Conservation (phyloP, 2,113 vertebrate species). For the Ciconia stormi region DNA sequence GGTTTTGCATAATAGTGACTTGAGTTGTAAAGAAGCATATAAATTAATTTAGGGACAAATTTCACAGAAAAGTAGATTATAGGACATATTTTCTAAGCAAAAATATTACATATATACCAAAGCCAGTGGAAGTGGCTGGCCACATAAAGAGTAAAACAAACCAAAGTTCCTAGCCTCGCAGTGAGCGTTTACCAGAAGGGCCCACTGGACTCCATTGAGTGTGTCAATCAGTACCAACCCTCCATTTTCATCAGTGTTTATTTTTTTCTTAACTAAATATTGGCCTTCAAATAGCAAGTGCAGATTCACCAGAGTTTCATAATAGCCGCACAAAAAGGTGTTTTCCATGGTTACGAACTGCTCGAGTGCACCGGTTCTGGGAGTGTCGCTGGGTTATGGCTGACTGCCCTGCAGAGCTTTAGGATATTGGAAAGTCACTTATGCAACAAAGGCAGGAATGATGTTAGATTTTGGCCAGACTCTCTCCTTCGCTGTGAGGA, state of each 20-base stretch:
- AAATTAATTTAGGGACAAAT: slow-evolving; percentile 53
- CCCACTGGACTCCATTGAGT: neutral
- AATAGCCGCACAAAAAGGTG: slow-evolving; percentile 11
- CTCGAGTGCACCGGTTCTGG: slow-evolving; percentile 23
- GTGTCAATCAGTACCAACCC: slow-evolving; percentile 6
- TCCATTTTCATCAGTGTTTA: neutral
- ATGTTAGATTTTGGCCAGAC: slow-evolving; percentile 53
- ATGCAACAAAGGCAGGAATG: slow-evolving; percentile 43
- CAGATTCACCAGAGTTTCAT: slow-evolving; percentile 48
- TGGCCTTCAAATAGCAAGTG: slow-evolving; percentile 1
- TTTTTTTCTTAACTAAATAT: slow-evolving; percentile 56
- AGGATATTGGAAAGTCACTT: slow-evolving; percentile 52
- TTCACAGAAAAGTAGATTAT: slow-evolving; percentile 32
- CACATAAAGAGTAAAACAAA: neutral
- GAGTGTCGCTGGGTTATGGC: slow-evolving; percentile 31
- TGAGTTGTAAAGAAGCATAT: slow-evolving; percentile 41
- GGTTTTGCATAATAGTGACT: neutral
- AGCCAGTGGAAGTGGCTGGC: neutral
- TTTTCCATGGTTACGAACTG: slow-evolving; percentile 50
- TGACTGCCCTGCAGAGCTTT: slow-evolving; percentile 11
- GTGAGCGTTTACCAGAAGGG: neutral
- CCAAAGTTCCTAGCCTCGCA: neutral
- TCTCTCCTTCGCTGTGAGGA: neutral
- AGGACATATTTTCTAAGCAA: neutral
- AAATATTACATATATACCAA: neutral